Evolutionary conservation across 2,113 vertebrate species (phyloP).

Genomic region (Tylochromis polylepis): DNA sequence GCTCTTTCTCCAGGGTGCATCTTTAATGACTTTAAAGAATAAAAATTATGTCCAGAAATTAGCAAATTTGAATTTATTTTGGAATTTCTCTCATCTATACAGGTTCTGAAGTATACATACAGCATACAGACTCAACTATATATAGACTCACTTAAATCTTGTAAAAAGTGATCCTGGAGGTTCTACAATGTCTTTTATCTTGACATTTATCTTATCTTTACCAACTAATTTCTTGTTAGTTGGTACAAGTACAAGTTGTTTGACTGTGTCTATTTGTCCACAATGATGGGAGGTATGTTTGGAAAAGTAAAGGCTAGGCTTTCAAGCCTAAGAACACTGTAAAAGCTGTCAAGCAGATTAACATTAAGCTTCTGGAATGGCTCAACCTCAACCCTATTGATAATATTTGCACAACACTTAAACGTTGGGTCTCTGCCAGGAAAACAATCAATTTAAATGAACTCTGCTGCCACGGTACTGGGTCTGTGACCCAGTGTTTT

Average conservation of each 20-base stretch:
- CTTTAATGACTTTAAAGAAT: not conserved
- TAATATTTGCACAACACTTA: not conserved
- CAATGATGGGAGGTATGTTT: not conserved
- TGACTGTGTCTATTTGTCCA: not conserved
- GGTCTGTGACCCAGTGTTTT: no score
- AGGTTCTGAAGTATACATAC: not conserved
- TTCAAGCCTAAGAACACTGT: not conserved
- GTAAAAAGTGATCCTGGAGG: not conserved
- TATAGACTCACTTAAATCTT: not conserved
- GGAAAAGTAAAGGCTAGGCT: not conserved
- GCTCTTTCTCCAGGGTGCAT: not conserved
- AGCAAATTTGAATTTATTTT: not conserved
- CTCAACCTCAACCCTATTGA: not conserved
- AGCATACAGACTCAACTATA: not conserved
- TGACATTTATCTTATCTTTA: not conserved
- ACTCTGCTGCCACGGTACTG: no score
- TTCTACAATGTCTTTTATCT: not conserved
- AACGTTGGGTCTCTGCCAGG: not conserved
- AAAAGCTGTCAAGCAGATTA: not conserved
- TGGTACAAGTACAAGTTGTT: not conserved
- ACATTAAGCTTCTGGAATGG: not conserved
- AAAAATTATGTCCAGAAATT: not conserved
- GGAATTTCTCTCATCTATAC: not conserved
- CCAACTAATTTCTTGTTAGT: not conserved
- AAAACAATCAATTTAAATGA: not conserved